Evolutionary conservation across 2,797 vertebrate genomes (phyloP).

Genomic region (Sylvia borin): DNA sequence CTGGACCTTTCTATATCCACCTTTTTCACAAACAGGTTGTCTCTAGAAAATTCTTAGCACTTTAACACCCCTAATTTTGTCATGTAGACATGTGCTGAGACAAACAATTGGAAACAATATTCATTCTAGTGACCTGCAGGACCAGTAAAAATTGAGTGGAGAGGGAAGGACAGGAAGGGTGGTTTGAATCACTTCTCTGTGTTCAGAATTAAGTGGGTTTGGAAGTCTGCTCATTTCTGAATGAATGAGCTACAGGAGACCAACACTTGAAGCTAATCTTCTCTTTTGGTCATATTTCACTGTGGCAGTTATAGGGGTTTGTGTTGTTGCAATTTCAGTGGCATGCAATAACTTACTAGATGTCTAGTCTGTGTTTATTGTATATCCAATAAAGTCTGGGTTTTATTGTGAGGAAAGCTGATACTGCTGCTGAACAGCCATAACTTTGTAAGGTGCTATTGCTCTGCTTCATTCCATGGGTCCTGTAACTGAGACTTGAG

Average conservation of each 20-base stretch:
- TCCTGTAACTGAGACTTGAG: not conserved
- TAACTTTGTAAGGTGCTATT: not conserved
- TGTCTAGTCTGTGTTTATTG: not conserved
- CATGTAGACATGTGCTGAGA: not conserved
- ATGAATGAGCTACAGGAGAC: not conserved
- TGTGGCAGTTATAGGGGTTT: not conserved
- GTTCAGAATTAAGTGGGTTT: not conserved
- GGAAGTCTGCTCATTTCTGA: not conserved
- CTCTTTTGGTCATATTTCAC: not conserved
- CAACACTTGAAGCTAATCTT: not conserved
- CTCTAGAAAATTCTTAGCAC: not conserved
- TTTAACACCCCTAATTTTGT: not conserved
- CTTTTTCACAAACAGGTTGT: not conserved
- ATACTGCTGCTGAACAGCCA: not conserved
- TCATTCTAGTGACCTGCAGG: not conserved
- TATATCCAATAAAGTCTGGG: not conserved
- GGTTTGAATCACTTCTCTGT: accelerated
- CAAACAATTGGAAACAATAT: not conserved
- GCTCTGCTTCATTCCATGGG: not conserved
- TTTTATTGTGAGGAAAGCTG: not conserved
- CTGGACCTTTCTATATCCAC: not conserved
- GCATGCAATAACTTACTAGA: not conserved
- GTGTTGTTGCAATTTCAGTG: not conserved
- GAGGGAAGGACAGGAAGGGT: not conserved
- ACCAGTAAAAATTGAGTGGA: too few relatives aligned